phyloP scores from a whole-genome alignment of 35 echinoderm and acorn worm genomes.

The Ophioderma brevispina region DNA sequence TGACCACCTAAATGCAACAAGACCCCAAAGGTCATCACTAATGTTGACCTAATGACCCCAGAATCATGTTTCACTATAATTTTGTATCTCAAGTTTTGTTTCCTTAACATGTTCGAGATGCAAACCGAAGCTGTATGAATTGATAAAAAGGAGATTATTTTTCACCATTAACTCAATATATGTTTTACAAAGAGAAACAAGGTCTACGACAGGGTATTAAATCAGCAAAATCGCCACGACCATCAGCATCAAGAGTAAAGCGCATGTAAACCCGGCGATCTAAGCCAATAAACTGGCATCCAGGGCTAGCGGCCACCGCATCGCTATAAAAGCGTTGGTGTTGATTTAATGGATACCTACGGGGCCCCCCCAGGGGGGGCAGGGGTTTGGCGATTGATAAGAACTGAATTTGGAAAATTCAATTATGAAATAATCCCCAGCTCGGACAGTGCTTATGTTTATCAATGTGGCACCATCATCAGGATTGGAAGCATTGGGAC shows the following conservation, averaged over 20 bases:
- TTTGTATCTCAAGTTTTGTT: neutral
- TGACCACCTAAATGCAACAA: neutral
- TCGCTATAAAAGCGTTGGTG: neutral
- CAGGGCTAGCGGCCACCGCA: neutral
- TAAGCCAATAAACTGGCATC: neutral
- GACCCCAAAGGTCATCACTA: neutral
- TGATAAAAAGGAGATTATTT: neutral
- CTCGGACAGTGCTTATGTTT: neutral
- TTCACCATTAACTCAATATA: neutral
- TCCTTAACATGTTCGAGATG: neutral
- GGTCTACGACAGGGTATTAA: neutral
- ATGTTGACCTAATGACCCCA: neutral
- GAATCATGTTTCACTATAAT: neutral
- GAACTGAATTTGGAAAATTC: conserved; percentile 4
- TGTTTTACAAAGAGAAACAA: neutral
- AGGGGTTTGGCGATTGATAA: neutral
- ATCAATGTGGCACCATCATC: neutral
- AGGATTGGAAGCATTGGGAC: neutral
- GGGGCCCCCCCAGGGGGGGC: too few relatives aligned
- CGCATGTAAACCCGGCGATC: neutral
- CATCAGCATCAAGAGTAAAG: neutral
- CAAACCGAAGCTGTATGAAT: neutral
- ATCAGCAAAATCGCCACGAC: neutral
- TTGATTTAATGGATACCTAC: conserved; percentile 3
- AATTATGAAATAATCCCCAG: neutral